Base-by-base conservation (phyloP, 2,113 vertebrate genomes). In the Alectura lathami region DNA sequence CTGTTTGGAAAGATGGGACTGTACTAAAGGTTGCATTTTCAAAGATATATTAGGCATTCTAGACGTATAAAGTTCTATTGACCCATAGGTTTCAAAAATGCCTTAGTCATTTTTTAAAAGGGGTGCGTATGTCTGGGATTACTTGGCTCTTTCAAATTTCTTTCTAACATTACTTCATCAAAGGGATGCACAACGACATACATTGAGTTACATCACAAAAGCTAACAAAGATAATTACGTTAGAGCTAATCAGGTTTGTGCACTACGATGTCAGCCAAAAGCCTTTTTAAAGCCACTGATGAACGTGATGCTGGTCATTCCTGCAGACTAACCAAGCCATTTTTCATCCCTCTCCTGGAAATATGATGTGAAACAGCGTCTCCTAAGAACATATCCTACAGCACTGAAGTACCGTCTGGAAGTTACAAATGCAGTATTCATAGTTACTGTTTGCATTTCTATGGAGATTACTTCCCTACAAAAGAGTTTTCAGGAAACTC, bases 201-300 rank as follows among this genome's bases (percentile, higher is more conserved):
- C 50, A 38, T 2, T 8, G 81, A 85, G 42, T 63, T 89, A 83
- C 78, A 83, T 90, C 82, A 93, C 54, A 83, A 93, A 50, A 81
- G 51, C 76, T 63, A 95, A 86, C 32, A 72, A 83, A 83, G 66
- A 38, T 54, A 78, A 88, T 88, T 77, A 80, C 6, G 30, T 93
- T 81, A 88, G 6, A 83, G 85, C 17, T 93, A 95, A 93, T 94
- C 16, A 53, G 34, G 40, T 84, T 91, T 92, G 30, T 48, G 34
- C 17, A 60, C 14, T 64, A 2, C 70, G 70, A 86, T 79, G 78
- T 54, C 90, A 95, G 60, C 18, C 43, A 86, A 8, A 54, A 89
- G 47, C 34, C 27, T 89, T 86, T 82, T 20, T 51, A 79, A 88
- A 95, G 47, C 40, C 48, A 86, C 12, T 53, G 56, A 45, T 51